These are phyloP conservation scores for Pollicipes pollicipes DNA, from an alignment of 1,140 invertebrate genomes.

Conservation along the genomic window DNA sequence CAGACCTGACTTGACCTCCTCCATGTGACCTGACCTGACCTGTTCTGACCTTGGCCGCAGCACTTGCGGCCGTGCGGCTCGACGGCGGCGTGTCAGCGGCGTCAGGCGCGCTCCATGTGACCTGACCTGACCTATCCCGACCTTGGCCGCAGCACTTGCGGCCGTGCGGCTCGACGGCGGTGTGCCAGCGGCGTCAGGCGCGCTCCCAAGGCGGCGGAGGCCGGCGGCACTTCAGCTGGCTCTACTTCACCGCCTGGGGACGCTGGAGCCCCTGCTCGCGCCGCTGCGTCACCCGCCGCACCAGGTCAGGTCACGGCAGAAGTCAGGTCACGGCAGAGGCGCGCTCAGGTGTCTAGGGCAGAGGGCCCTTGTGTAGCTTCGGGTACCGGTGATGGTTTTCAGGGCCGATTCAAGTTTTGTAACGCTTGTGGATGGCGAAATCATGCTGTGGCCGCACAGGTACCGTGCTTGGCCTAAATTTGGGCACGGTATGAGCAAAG, in stretches of 20 bases:
- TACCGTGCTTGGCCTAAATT: too few relatives aligned
- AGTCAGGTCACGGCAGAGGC: too few relatives aligned
- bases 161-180: neutral
- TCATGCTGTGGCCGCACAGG: too few relatives aligned
- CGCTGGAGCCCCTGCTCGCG: conserved; percentile 40
- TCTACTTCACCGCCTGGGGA: conserved; percentile 40
- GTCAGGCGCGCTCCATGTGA: neutral
- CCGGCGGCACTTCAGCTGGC: conserved; percentile 17
- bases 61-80: neutral
- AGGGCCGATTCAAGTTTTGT: too few relatives aligned
- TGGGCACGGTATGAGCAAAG: too few relatives aligned
- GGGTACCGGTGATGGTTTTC: too few relatives aligned
- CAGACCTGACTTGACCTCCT: too few relatives aligned
- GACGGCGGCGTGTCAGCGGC: neutral
- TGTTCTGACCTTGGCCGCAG: neutral
- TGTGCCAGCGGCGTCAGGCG: neutral
- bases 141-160: neutral
- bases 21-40: neutral
- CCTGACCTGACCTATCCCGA: neutral
- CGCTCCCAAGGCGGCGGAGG: neutral
- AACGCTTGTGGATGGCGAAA: too few relatives aligned
- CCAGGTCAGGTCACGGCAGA: conserved; percentile 33
- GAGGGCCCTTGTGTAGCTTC: too few relatives aligned
- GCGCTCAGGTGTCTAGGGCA: too few relatives aligned
- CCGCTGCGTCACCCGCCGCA: conserved; percentile 37